Evolutionary conservation across 1,140 invertebrate species (phyloP).

Genomic region (Philaenus spumarius): DNA sequence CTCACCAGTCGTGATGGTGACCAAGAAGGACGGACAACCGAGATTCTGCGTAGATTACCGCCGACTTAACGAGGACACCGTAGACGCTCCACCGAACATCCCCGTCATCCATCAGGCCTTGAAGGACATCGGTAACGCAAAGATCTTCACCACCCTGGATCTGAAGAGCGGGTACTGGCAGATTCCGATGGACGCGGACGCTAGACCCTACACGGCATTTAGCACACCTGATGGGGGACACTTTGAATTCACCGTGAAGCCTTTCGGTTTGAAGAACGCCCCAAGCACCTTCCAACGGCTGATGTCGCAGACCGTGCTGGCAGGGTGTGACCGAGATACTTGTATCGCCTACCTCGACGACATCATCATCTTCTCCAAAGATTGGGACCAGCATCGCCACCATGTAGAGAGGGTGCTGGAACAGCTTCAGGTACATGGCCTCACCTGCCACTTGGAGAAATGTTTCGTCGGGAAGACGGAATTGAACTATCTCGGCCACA

Average conservation of each 20-base stretch:
- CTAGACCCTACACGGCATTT: no score
- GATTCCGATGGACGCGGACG: no score
- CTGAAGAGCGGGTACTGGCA: no score
- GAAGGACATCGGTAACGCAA: no score
- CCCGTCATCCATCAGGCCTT: no score
- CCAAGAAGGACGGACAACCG: no score
- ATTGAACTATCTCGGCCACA: slow-evolving; percentile 35
- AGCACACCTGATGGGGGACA: background rate
- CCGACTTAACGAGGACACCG: no score
- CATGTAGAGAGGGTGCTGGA: slow-evolving; percentile 24
- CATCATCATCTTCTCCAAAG: slow-evolving; percentile 26
- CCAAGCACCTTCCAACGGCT: slow-evolving; percentile 30
- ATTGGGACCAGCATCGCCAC: slow-evolving; percentile 26
- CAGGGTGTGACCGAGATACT: slow-evolving; percentile 7
- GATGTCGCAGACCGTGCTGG: slow-evolving; percentile 26
- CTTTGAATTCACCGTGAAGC: slow-evolving; percentile 31
- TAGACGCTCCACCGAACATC: no score
- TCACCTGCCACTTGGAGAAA: slow-evolving; percentile 33
- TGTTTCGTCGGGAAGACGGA: slow-evolving; percentile 32
- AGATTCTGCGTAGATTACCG: no score
- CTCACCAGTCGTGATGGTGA: no score
- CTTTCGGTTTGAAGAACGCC: slow-evolving; percentile 36
- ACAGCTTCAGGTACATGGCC: slow-evolving; percentile 24
- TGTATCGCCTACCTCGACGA: slow-evolving; percentile 32
- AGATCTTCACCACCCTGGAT: no score